phyloP scores from a whole-genome alignment of 2,113 vertebrate species.

The Crotalus helleri region DNA sequence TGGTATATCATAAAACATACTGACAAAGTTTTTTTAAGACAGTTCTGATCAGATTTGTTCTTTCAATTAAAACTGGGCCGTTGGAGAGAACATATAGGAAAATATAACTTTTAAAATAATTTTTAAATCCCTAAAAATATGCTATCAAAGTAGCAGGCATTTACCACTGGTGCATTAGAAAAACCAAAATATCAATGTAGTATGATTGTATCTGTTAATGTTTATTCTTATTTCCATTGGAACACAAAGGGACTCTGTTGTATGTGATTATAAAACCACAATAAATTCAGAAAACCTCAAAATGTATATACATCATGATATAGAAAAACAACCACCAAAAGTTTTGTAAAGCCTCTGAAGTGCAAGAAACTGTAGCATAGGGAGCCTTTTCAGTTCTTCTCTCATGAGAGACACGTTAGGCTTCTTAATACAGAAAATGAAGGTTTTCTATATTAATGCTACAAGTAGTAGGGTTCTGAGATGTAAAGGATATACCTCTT shows the following conservation, averaged over 20 bases:
- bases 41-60: constrained; percentile 1
- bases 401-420: neutral
- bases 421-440: no score
- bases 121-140: constrained; percentile 22
- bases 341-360: neutral
- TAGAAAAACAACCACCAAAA: neutral
- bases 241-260: neutral
- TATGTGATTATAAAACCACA: neutral
- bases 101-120: neutral
- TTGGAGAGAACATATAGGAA: neutral
- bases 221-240: constrained; percentile 28
- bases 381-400: neutral
- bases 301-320: neutral
- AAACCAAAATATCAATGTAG: constrained; percentile 14
- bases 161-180: constrained; percentile 29
- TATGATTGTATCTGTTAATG: constrained; percentile 12
- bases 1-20: neutral
- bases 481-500: neutral
- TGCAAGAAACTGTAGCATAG: neutral
- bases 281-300: neutral
- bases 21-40: neutral
- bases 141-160: constrained; percentile 17
- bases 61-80: constrained; percentile 15
- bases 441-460: neutral
- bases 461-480: neutral